A percentile compares a stretch with the other conserved stretches of the same genome.
phyloP scores from a whole-genome alignment of 2,113 vertebrate genomes.

The Rhea pennata region DNA sequence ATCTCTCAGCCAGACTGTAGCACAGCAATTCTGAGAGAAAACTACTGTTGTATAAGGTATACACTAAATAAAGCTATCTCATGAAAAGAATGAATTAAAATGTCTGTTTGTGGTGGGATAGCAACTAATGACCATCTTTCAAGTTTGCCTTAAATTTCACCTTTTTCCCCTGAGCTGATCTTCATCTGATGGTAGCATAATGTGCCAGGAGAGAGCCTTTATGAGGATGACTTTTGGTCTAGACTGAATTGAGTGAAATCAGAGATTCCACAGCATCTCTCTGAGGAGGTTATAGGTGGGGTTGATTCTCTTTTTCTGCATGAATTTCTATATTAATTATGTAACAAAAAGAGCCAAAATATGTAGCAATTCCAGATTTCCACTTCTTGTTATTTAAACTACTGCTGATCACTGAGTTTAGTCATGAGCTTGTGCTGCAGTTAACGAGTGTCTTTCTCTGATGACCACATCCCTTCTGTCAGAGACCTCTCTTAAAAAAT shows the following conservation, averaged over 20 bases:
- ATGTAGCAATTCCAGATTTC: neutral
- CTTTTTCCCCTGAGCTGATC: neutral
- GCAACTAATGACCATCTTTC: neutral
- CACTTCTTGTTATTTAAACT: neutral
- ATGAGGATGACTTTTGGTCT: neutral
- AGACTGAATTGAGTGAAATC: neutral
- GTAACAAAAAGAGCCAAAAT: neutral
- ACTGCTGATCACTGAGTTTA: neutral
- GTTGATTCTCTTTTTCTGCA: neutral
- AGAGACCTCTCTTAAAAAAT: neutral
- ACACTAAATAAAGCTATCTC: neutral
- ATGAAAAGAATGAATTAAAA: neutral
- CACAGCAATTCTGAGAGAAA: neutral
- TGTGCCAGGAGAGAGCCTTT: neutral
- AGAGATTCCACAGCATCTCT: neutral
- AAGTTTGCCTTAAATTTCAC: neutral
- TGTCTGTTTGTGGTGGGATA: neutral
- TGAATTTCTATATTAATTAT: neutral
- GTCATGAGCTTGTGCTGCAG: neutral
- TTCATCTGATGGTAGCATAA: neutral
- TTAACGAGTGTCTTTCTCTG: neutral
- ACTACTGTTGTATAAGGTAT: neutral
- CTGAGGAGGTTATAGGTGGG: neutral
- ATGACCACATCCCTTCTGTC: rapidly evolving
- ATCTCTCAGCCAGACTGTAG: neutral